Evolutionary conservation across 2,797 vertebrate species (phyloP), one percentile per base, ranked within the genome.

Genomic region (Brotogeris chrysoptera): DNA sequence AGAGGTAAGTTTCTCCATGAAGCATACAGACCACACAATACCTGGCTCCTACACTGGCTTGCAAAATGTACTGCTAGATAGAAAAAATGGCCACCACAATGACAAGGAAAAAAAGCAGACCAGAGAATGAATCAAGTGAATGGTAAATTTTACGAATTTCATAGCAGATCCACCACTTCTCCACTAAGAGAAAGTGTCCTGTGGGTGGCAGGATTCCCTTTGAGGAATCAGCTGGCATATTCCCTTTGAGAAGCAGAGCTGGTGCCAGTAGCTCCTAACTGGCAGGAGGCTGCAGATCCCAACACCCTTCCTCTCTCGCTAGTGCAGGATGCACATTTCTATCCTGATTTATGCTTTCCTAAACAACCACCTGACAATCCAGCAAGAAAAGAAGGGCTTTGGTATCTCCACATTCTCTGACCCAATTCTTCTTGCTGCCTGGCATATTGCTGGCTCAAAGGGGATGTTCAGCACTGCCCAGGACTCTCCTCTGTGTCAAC

Each of bases 1-100:
- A 80, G 88, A 96, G 97, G 98, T 97, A 84, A 76, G 97, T 65
- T 50, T 23, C 25, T 85, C 47, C 34, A 10, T 8, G 27, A 79
- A 61, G 64, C 18, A 34, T 23, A 52, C 3, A 16, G 10, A 8
- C 32, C 44, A 34, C 32, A 47, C 8, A n/a, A 64, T 23, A 69
- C 4, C 34, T 20, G 7, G 4, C 15, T 79, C 49, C 39, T 64
- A 20, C 38, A 59, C 5, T 38, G 20, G 24, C 57, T 70, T 70
- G 63, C 34, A 83, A 70, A 60, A 80, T 53, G 8, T 39, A 52
- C 34, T 23, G 27, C 46, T 70, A 69, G 30, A 41, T 8, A 68
- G 43, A 44, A 69, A 90, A 68, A 57, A 10, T 52, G 47, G 44
- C 17, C 66, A 64, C 27, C 9, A 53, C 17, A 53, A 46, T 28